These are phyloP conservation scores for Cherax quadricarinatus DNA, from an alignment of 1,140 invertebrate species.

Conservation along the genomic window DNA sequence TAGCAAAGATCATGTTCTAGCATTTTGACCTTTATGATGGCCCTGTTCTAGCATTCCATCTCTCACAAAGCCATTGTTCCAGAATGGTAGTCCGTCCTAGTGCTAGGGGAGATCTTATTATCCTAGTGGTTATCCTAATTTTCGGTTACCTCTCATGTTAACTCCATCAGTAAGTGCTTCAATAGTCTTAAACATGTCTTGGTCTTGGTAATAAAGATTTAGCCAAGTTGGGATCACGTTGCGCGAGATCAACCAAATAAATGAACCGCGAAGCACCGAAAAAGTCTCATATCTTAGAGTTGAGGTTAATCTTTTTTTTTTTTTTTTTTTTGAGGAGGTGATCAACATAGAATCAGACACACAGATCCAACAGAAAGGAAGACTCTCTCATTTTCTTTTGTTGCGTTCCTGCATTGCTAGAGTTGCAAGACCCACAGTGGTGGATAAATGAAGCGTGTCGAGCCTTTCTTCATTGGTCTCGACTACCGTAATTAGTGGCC, in stretches of 20 bases:
- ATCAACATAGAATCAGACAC: conserved; percentile 26
- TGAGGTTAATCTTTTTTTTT: background rate
- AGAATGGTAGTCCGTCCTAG: too few species aligned
- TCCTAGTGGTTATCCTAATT: too few species aligned
- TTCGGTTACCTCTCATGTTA: too few species aligned
- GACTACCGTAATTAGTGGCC: conserved; percentile 11
- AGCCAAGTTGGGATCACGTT: background rate
- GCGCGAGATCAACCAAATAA: background rate
- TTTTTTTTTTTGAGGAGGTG: background rate
- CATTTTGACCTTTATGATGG: too few species aligned
- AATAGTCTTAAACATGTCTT: too few species aligned
- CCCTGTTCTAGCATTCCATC: too few species aligned
- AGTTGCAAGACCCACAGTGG: background rate
- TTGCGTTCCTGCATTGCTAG: background rate
- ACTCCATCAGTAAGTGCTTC: too few species aligned
- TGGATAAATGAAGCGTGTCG: conserved; percentile 39
- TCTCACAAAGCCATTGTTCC: too few species aligned
- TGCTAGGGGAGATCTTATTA: too few species aligned
- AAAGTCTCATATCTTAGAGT: background rate
- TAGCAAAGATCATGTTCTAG: too few species aligned
- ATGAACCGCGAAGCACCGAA: conserved; percentile 4
- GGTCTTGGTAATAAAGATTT: background rate
- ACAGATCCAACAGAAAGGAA: conserved; percentile 20
- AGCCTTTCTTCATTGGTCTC: background rate
- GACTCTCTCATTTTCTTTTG: background rate